Evolutionary conservation across 35 echinoderm and acorn worm genomes (phyloP).

Genomic region (Lytechinus pictus): DNA sequence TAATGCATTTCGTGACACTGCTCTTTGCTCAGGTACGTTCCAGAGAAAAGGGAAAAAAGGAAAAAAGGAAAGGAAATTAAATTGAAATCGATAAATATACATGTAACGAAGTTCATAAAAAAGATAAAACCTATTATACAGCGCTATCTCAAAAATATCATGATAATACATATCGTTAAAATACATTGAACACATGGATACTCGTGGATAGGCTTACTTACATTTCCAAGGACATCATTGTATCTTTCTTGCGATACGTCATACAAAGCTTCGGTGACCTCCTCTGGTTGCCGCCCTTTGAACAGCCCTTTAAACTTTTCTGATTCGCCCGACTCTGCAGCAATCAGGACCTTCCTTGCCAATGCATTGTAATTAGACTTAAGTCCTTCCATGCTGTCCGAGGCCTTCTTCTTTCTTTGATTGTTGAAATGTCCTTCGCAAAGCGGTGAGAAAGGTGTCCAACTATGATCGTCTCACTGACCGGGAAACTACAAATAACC

Average conservation of each 20-base stretch:
- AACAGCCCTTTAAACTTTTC: slow-evolving; percentile 27
- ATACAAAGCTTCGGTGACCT: slow-evolving; percentile 6
- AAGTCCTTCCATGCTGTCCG: background rate
- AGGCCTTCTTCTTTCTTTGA: background rate
- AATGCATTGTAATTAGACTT: background rate
- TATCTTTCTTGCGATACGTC: slow-evolving; percentile 22
- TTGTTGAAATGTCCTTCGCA: background rate
- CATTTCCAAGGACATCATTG: slow-evolving; percentile 37
- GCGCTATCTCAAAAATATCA: too few species aligned
- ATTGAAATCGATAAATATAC: too few species aligned
- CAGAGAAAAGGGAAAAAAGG: too few species aligned
- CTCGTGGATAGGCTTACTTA: background rate
- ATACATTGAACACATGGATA: too few species aligned
- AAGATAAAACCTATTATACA: too few species aligned
- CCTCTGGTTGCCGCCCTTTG: slow-evolving; percentile 10
- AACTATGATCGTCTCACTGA: background rate
- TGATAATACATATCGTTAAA: too few species aligned
- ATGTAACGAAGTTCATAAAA: too few species aligned
- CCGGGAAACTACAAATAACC: background rate
- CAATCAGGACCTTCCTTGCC: slow-evolving; percentile 24
- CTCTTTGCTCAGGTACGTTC: too few species aligned
- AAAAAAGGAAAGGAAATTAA: too few species aligned
- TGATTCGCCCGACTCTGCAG: slow-evolving; percentile 14
- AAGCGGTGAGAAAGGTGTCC: background rate
- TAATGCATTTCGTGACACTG: too few species aligned